A percentile compares a stretch with the other conserved stretches of the same genome.
These are phyloP conservation scores for Plectrocnemia conspersa DNA, from an alignment of 1,140 invertebrate species.

Conservation along the genomic window DNA sequence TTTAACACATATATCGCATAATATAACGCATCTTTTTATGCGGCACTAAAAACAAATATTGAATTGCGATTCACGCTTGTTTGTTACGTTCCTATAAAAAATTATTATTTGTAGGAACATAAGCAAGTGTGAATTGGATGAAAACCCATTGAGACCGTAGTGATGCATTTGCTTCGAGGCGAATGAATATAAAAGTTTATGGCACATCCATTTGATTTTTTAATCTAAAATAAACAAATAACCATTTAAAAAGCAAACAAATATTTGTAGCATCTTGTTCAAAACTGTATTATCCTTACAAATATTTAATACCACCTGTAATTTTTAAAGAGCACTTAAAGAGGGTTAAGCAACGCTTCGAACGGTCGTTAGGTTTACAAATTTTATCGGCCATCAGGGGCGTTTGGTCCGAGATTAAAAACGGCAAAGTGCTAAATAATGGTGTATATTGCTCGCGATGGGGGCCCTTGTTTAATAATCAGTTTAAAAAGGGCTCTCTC, in stretches of 20 bases:
- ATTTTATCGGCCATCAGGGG: slow-evolving; percentile 4
- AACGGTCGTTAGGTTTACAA: no score
- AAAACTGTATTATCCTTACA: not conserved
- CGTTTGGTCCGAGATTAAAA: slow-evolving; percentile 8
- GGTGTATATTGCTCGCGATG: slow-evolving; percentile 18
- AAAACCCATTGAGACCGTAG: no score
- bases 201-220: not conserved
- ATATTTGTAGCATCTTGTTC: not conserved
- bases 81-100: no score
- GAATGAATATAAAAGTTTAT: no score
- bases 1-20: no score
- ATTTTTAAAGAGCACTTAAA: not conserved
- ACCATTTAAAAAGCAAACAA: not conserved
- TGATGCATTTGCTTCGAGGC: no score
- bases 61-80: no score
- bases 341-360: no score
- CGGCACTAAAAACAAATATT: no score
- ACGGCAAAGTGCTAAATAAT: slow-evolving; percentile 4
- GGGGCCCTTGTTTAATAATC: slow-evolving; percentile 16
- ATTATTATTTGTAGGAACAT: no score
- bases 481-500: slow-evolving; percentile 19
- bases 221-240: not conserved
- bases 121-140: no score
- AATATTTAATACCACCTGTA: not conserved
- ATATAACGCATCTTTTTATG: no score